These are phyloP conservation scores for Erebia aethiops DNA, from an alignment of 2,888 invertebrate genomes.

Conservation along the genomic window DNA sequence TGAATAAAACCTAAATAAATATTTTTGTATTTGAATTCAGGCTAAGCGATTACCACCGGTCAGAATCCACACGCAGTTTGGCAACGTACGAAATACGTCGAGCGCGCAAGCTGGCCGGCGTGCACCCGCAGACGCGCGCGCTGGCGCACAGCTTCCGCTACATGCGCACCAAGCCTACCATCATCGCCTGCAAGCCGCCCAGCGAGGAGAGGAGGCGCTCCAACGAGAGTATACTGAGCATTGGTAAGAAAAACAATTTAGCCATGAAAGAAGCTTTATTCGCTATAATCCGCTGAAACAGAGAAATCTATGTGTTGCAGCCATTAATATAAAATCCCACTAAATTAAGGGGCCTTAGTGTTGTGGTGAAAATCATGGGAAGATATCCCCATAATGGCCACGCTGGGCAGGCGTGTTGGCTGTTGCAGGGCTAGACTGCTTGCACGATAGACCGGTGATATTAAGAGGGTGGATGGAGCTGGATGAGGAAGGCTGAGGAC, in stretches of 20 bases:
- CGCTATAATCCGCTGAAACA: no score
- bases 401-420: no score
- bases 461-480: no score
- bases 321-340: no score
- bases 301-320: no score
- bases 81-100: constrained; percentile 86
- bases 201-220: constrained; percentile 86
- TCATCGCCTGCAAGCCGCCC: constrained; percentile 93
- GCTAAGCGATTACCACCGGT: constrained; percentile 87
- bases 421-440: no score
- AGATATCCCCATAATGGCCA: no score
- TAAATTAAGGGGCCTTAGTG: no score
- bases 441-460: no score
- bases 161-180: constrained; percentile 94
- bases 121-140: constrained; percentile 88
- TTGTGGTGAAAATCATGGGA: no score
- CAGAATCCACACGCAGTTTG: constrained; percentile 91
- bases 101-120: constrained; percentile 82
- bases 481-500: no score
- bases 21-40: constrained; percentile 60
- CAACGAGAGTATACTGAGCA: constrained; percentile 81
- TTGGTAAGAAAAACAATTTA: constrained; percentile 65
- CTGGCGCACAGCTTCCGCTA: constrained; percentile 93
- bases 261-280: no score
- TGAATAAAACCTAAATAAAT: not conserved